A percentile compares a stretch with the other conserved stretches of the same genome.
Conservation (phyloP, 2,113 vertebrate species). For the Meriones unguiculatus region DNA sequence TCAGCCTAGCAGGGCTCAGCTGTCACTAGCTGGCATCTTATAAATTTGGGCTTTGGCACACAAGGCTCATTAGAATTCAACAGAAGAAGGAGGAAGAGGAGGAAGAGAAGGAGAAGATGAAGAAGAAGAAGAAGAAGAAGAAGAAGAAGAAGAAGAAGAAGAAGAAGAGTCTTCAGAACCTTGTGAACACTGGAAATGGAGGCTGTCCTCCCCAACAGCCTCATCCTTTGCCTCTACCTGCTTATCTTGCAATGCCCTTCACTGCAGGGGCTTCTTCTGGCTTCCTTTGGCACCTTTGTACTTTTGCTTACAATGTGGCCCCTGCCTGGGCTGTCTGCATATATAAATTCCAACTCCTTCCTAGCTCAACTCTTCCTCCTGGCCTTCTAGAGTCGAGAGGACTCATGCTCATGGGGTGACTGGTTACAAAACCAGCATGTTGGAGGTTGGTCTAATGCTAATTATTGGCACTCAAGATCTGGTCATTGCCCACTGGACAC, state of each 20-base stretch:
- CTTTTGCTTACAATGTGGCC: background rate
- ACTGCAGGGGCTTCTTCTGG: rapidly evolving
- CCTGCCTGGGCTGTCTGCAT: background rate
- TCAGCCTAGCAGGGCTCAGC: background rate
- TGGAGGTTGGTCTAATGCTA: no score
- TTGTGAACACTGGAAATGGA: no score
- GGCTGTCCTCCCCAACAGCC: background rate
- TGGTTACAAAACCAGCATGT: rapidly evolving
- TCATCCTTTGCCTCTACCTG: rapidly evolving
- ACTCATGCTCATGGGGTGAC: background rate
- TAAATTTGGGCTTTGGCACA: background rate
- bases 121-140: no score
- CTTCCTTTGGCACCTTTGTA: background rate
- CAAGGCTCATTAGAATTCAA: background rate
- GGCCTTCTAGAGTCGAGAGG: background rate
- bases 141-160: no score
- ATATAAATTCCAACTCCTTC: background rate
- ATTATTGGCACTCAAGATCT: no score
- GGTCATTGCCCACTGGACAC: no score
- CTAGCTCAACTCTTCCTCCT: rapidly evolving
- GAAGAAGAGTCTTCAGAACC: background rate
- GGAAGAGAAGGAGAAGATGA: background rate
- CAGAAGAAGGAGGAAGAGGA: background rate
- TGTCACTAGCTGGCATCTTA: background rate
- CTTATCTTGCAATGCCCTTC: no score